These are phyloP conservation scores for Clamator glandarius DNA, from an alignment of 2,797 vertebrate genomes.

Conservation along the genomic window DNA sequence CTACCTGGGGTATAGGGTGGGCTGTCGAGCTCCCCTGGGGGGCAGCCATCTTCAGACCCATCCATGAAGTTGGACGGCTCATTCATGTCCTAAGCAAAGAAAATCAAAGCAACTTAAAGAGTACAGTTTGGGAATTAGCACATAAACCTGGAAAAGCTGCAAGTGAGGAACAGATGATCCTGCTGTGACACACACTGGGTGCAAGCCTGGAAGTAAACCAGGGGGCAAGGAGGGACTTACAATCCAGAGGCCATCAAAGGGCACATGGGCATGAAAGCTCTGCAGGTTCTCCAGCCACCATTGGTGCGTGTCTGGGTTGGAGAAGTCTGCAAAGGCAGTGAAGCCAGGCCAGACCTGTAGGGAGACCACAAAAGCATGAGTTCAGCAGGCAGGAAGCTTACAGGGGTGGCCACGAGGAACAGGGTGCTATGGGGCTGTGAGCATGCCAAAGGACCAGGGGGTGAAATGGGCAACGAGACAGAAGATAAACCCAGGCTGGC, in stretches of 20 bases:
- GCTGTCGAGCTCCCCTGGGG: slow-evolving; percentile 79
- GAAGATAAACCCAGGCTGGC: background rate
- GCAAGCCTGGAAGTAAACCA: background rate
- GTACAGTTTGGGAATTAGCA: background rate
- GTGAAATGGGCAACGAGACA: background rate
- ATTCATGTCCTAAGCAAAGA: slow-evolving; percentile 87
- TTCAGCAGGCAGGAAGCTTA: background rate
- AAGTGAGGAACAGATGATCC: background rate
- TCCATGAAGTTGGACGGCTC: slow-evolving; percentile 91
- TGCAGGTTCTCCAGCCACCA: slow-evolving; percentile 91
- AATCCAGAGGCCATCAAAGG: slow-evolving; percentile 90
- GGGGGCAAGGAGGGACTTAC: slow-evolving; percentile 75
- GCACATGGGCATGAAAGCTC: slow-evolving; percentile 80
- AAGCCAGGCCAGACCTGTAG: slow-evolving; percentile 89
- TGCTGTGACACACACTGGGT: rapidly evolving
- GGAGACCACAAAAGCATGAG: background rate
- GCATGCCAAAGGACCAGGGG: background rate
- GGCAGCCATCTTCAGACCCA: slow-evolving; percentile 85
- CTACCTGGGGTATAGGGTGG: slow-evolving; percentile 87
- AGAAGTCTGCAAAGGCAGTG: slow-evolving; percentile 89
- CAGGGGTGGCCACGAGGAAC: rapidly evolving
- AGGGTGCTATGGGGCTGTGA: background rate
- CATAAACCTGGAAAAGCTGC: background rate
- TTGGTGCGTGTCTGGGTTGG: slow-evolving; percentile 80
- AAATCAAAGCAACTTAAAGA: background rate